Conservation (phyloP, 2,888 invertebrate genomes). For the Lydus trimaculatus region DNA sequence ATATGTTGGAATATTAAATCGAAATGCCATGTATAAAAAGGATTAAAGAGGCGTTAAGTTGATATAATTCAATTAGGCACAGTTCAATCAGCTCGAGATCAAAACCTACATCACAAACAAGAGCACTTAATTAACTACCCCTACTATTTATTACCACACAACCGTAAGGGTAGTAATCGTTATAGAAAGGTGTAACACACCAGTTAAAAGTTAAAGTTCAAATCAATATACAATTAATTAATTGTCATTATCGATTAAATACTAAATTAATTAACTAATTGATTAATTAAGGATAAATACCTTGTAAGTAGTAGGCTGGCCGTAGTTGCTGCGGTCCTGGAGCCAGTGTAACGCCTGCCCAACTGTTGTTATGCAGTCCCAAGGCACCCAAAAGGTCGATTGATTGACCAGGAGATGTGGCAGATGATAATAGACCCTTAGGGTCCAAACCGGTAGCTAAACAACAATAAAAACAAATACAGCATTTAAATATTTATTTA, state of each 20-base stretch:
- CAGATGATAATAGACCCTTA: slow-evolving; percentile 58
- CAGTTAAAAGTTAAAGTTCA: slow-evolving; percentile 10
- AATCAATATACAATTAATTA: neutral
- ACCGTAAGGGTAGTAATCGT: neutral
- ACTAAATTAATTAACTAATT: slow-evolving; percentile 4
- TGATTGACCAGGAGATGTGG: slow-evolving; percentile 57
- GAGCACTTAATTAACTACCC: slow-evolving; percentile 28
- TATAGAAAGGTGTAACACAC: too few species aligned
- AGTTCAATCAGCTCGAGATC: slow-evolving; percentile 36
- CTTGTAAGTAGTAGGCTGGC: slow-evolving; percentile 77
- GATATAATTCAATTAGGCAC: slow-evolving; percentile 40
- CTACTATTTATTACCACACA: neutral
- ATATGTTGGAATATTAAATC: neutral
- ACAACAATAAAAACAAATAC: slow-evolving; percentile 48
- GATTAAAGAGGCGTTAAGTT: slow-evolving; percentile 38
- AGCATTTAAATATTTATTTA: neutral
- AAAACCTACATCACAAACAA: slow-evolving; percentile 30
- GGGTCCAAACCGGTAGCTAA: slow-evolving; percentile 68
- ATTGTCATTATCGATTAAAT: neutral
- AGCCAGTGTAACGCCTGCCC: slow-evolving; percentile 72
- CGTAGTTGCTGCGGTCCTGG: slow-evolving; percentile 73
- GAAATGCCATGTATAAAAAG: slow-evolving; percentile 15
- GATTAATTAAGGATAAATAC: slow-evolving; percentile 57
- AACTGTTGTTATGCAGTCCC: slow-evolving; percentile 79
- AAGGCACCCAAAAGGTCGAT: slow-evolving; percentile 83